A percentile compares a stretch with the other conserved stretches of the same genome.
Evolutionary conservation across 2,888 invertebrate genomes (phyloP).

Genomic region (Watsonalla binaria): DNA sequence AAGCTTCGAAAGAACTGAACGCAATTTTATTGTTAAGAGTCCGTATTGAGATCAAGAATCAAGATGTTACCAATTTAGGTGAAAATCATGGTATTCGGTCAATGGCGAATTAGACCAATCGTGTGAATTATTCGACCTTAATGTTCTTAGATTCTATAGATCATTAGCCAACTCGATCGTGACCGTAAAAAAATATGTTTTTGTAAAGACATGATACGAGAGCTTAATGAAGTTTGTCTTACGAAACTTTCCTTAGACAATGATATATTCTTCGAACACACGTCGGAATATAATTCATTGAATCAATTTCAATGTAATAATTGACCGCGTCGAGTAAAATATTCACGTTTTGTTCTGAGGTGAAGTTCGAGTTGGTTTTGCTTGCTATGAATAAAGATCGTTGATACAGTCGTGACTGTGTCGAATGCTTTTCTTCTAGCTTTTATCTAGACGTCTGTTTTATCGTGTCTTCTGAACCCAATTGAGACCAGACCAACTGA

Average conservation of each 20-base stretch:
- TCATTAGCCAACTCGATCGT: slow-evolving; percentile 5
- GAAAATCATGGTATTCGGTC: slow-evolving; percentile 29
- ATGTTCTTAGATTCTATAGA: slow-evolving; percentile 16
- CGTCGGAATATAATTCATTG: background rate
- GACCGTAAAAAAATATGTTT: slow-evolving; percentile 4
- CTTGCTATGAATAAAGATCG: no score
- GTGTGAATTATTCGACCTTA: slow-evolving; percentile 41
- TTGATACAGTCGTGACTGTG: no score
- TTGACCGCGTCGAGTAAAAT: no score
- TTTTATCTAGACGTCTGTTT: no score
- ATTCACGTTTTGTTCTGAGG: no score
- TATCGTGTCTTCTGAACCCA: no score
- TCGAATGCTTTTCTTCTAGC: no score
- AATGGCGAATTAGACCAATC: slow-evolving; percentile 34
- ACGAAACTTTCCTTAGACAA: slow-evolving; percentile 3
- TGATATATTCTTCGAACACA: slow-evolving; percentile 2
- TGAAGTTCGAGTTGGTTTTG: no score
- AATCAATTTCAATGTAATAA: background rate
- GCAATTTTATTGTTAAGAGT: slow-evolving; percentile 22
- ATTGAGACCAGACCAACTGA: no score
- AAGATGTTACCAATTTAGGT: slow-evolving; percentile 41
- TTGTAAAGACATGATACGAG: background rate
- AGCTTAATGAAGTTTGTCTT: slow-evolving; percentile 1
- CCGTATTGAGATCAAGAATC: slow-evolving; percentile 25
- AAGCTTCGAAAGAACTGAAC: slow-evolving; percentile 9